These are phyloP conservation scores for Bombus superbus DNA, from an alignment of 1,140 invertebrate genomes.

Conservation along the genomic window DNA sequence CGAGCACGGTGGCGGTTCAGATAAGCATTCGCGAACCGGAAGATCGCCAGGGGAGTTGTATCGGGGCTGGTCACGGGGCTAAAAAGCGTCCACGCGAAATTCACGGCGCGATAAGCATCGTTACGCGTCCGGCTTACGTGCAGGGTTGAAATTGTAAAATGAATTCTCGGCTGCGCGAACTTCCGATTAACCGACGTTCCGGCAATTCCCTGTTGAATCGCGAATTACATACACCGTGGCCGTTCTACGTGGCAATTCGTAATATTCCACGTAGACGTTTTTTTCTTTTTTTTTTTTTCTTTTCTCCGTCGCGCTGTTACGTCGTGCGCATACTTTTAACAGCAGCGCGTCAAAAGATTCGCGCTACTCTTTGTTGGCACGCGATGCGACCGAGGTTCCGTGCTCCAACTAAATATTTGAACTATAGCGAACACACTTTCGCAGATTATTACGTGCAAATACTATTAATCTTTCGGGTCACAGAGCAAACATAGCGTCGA, in stretches of 20 bases:
- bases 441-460: conserved; percentile 24
- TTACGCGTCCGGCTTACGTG: conserved; percentile 33
- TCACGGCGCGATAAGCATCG: conserved; percentile 44
- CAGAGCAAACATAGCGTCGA: background rate
- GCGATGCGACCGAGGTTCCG: background rate
- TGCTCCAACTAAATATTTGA: background rate
- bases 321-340: background rate
- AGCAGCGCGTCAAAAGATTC: background rate
- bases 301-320: no score
- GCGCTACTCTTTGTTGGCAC: background rate
- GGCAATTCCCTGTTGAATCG: conserved; percentile 21
- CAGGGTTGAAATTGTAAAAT: conserved; percentile 49
- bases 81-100: conserved; percentile 32
- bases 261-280: background rate
- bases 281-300: background rate
- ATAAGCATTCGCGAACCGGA: conserved; percentile 34
- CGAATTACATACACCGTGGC: background rate
- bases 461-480: conserved; percentile 14
- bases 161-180: conserved; percentile 43
- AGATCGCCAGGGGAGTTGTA: conserved; percentile 26
- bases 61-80: background rate
- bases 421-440: conserved; percentile 1
- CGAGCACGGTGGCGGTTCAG: background rate
- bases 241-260: background rate
- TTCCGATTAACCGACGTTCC: conserved; percentile 56